These are phyloP conservation scores for Phalacrocorax carbo DNA, from an alignment of 2,113 vertebrate genomes.

Conservation along the genomic window DNA sequence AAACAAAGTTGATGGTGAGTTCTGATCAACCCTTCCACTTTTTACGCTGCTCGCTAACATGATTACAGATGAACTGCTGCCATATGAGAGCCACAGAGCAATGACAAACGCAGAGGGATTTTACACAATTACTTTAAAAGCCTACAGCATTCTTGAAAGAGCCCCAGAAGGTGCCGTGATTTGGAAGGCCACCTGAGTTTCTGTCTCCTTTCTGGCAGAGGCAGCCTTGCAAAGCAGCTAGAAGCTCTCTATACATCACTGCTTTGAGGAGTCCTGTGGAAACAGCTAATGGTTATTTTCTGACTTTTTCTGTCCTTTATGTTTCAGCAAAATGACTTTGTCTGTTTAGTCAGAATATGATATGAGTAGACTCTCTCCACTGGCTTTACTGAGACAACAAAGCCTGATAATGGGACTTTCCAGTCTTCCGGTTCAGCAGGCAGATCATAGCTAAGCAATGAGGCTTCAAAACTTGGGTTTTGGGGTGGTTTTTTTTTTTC, in stretches of 20 bases:
- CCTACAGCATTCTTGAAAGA: neutral
- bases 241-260: neutral
- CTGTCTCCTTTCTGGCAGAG: neutral
- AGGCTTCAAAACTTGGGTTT: neutral
- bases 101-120: neutral
- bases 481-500: neutral
- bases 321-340: neutral
- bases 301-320: neutral
- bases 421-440: neutral
- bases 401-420: neutral
- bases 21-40: neutral
- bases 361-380: neutral
- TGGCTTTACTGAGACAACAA: neutral
- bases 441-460: neutral
- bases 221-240: neutral
- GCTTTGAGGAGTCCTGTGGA: neutral
- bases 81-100: neutral
- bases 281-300: neutral
- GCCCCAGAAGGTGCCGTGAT: neutral
- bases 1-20: neutral
- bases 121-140: neutral
- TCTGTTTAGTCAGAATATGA: neutral
- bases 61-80: neutral
- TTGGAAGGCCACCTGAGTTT: neutral
- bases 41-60: neutral